Percentiles rank a stretch among this genome's conserved stretches.
phyloP scores from a whole-genome alignment of 2,797 vertebrate species.

The Emydoidea blandingii region DNA sequence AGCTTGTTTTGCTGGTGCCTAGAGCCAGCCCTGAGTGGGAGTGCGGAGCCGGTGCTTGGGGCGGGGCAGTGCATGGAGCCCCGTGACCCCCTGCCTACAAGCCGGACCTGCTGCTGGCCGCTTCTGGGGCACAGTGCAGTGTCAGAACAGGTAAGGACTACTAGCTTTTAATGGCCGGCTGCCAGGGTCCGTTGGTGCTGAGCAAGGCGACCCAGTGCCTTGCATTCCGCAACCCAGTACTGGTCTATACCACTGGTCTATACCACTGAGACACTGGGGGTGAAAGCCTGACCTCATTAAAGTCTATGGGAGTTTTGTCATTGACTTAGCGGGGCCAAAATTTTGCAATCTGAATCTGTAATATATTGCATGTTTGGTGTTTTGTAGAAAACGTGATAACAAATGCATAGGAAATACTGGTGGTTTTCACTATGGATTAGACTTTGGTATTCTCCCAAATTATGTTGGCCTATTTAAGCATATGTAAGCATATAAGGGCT shows the following conservation, averaged over 20 bases:
- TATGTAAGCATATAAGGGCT: not conserved
- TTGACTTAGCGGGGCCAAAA: fast-evolving
- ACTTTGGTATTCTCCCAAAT: slow-evolving; percentile 67
- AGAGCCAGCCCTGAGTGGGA: no score
- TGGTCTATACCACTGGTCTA: not conserved
- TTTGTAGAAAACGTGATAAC: slow-evolving; percentile 41
- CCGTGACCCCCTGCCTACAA: no score
- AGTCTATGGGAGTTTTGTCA: not conserved
- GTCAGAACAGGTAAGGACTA: no score
- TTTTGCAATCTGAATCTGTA: not conserved
- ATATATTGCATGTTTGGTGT: slow-evolving; percentile 42
- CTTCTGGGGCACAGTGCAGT: no score
- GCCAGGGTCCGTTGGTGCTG: no score
- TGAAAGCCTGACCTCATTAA: slow-evolving; percentile 31
- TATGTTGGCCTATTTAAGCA: slow-evolving; percentile 72
- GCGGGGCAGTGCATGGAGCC: no score
- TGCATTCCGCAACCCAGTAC: no score
- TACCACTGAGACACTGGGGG: not conserved
- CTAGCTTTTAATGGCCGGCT: no score
- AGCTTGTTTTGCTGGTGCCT: no score
- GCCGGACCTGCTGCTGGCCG: no score
- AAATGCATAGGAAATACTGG: slow-evolving; percentile 45
- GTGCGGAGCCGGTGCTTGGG: no score
- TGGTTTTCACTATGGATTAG: slow-evolving; percentile 48
- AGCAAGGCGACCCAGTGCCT: not conserved